Percentiles rank a stretch among this genome's conserved stretches.
These are phyloP conservation scores for Scortum barcoo DNA, from an alignment of 2,113 vertebrate species.

Conservation along the genomic window DNA sequence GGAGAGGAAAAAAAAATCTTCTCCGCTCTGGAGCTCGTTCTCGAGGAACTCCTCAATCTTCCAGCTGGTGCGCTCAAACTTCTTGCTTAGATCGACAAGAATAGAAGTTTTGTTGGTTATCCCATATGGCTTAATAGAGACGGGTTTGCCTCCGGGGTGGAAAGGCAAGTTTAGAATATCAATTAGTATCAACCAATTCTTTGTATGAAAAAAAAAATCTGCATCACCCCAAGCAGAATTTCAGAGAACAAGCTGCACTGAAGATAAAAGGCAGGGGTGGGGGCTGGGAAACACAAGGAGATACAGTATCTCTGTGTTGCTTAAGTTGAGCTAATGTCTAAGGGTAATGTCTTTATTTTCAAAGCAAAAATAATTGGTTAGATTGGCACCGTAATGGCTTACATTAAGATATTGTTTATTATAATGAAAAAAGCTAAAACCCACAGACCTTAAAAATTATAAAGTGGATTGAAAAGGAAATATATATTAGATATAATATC, in stretches of 20 bases:
- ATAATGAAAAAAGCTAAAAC: not conserved
- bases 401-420: not conserved
- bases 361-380: not conserved
- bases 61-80: constrained; percentile 30
- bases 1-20: constrained; percentile 10
- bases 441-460: not conserved
- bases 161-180: constrained; percentile 80
- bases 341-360: not conserved
- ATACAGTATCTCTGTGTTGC: constrained; percentile 12
- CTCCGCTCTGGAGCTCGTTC: constrained; percentile 27
- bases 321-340: constrained; percentile 17
- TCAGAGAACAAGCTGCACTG: constrained; percentile 20
- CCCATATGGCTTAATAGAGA: constrained; percentile 74
- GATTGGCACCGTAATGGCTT: not conserved
- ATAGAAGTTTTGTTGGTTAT: constrained; percentile 72
- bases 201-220: no score
- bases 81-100: constrained; percentile 79
- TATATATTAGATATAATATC: not conserved
- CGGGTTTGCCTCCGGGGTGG: constrained; percentile 66
- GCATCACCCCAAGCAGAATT: no score
- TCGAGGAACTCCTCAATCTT: constrained; percentile 53
- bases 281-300: constrained; percentile 7
- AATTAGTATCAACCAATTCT: constrained; percentile 78
- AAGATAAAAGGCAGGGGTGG: constrained; percentile 60
- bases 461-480: not conserved